Conservation (phyloP, 2,888 invertebrate genomes). For the Perithous albicinctus region DNA sequence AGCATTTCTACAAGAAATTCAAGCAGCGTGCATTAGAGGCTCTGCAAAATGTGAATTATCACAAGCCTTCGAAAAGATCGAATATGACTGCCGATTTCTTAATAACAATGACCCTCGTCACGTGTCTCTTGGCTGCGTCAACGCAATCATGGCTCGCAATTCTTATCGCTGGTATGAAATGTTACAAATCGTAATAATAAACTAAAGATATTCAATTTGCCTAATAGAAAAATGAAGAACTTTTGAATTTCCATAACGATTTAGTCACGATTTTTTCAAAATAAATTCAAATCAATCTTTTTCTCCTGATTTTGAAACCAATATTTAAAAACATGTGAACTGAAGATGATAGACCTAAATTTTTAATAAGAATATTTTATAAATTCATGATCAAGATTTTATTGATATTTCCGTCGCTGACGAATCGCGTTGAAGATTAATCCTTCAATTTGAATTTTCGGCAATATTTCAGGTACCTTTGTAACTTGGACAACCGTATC, state of each 20-base stretch:
- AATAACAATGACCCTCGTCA: slow-evolving; percentile 63
- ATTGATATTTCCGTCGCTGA: no score
- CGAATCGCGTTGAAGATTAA: neutral
- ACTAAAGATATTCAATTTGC: no score
- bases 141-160: slow-evolving; percentile 75
- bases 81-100: slow-evolving; percentile 80
- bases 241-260: no score
- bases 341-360: no score
- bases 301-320: no score
- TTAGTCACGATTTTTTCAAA: no score
- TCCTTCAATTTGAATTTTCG: neutral
- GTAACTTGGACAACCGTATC: slow-evolving; percentile 87
- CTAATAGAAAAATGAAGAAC: no score
- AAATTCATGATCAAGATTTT: no score
- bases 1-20: slow-evolving; percentile 91
- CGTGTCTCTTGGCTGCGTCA: slow-evolving; percentile 70
- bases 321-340: no score
- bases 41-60: slow-evolving; percentile 86
- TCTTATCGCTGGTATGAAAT: slow-evolving; percentile 78
- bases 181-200: no score
- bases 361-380: no score
- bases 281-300: no score
- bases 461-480: slow-evolving; percentile 84
- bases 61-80: slow-evolving; percentile 78
- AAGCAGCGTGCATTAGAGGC: slow-evolving; percentile 87